phyloP scores from a whole-genome alignment of 2,888 invertebrate genomes.

The Masnerella sp. region DNA sequence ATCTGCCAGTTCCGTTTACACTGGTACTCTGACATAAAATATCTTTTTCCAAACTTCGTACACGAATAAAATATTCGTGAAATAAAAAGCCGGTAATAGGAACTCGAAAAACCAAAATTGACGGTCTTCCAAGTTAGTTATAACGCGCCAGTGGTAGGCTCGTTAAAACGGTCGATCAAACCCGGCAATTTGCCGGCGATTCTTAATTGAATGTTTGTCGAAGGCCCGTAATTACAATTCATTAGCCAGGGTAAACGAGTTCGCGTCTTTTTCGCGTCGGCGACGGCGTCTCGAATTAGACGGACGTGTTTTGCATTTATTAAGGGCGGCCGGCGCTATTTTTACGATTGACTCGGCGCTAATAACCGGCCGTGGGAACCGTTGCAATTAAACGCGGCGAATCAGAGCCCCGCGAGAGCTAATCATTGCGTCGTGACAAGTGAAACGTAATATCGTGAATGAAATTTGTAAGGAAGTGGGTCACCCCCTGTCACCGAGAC shows the following conservation, averaged over 20 bases:
- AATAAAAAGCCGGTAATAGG: too few relatives aligned
- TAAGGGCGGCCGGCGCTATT: constrained; percentile 22
- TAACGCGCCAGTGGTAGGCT: constrained; percentile 1
- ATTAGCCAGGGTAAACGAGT: constrained; percentile 2
- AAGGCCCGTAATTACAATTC: constrained; percentile 17
- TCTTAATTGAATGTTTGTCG: constrained; percentile 18
- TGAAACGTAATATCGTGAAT: constrained; percentile 67
- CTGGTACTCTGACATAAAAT: too few relatives aligned
- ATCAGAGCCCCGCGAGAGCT: constrained; percentile 57
- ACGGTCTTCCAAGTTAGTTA: too few relatives aligned
- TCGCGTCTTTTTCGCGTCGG: constrained; percentile 10
- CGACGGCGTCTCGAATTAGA: constrained; percentile 14
- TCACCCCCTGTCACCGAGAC: constrained; percentile 62
- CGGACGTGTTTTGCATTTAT: constrained; percentile 40
- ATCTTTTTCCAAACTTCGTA: too few relatives aligned
- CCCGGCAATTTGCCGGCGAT: constrained; percentile 5
- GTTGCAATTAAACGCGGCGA: constrained; percentile 51
- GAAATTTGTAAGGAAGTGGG: constrained; percentile 68
- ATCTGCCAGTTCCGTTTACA: too few relatives aligned
- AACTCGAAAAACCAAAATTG: too few relatives aligned
- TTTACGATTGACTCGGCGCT: constrained; percentile 40
- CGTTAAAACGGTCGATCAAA: constrained; percentile 9
- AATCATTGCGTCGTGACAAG: constrained; percentile 64
- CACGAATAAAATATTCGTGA: too few relatives aligned
- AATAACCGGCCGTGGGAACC: constrained; percentile 35